Evolutionary conservation across 1,140 invertebrate species (phyloP).

Genomic region (Calephelis virginiensis): DNA sequence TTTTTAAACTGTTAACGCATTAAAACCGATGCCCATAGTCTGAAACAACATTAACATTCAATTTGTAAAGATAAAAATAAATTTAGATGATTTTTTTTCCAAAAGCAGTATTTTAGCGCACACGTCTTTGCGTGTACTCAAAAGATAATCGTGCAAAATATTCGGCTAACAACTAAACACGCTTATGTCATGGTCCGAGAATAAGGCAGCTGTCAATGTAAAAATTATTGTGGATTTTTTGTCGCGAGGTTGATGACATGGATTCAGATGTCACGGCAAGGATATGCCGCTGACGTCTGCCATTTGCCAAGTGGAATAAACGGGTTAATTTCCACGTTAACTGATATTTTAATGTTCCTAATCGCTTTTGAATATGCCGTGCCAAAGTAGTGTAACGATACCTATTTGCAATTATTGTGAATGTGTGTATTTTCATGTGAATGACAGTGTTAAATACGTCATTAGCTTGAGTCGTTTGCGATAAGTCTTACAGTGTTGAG

Average conservation of each 20-base stretch:
- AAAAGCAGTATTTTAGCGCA: constrained; percentile 30
- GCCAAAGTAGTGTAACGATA: neutral
- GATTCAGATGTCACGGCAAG: constrained; percentile 69
- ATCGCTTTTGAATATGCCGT: neutral
- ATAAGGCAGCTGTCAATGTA: constrained; percentile 65
- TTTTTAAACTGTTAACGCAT: too few relatives aligned
- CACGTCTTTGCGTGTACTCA: constrained; percentile 22
- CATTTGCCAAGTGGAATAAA: neutral
- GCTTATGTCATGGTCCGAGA: constrained; percentile 63
- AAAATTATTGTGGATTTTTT: constrained; percentile 63
- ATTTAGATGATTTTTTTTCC: too few relatives aligned
- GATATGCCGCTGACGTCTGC: constrained; percentile 33
- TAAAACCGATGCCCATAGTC: too few relatives aligned
- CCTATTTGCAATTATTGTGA: too few relatives aligned
- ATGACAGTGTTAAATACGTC: too few relatives aligned
- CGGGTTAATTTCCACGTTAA: neutral
- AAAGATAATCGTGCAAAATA: constrained; percentile 28
- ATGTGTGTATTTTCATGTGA: too few relatives aligned
- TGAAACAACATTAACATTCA: too few relatives aligned
- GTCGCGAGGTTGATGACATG: constrained; percentile 60
- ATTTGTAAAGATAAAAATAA: too few relatives aligned
- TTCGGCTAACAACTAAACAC: constrained; percentile 34
- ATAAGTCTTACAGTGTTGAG: too few relatives aligned
- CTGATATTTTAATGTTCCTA: constrained; percentile 6
- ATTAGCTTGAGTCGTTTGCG: too few relatives aligned